These are phyloP conservation scores for Drosophila biarmipes DNA, from an alignment of 1,140 invertebrate species.

Conservation along the genomic window DNA sequence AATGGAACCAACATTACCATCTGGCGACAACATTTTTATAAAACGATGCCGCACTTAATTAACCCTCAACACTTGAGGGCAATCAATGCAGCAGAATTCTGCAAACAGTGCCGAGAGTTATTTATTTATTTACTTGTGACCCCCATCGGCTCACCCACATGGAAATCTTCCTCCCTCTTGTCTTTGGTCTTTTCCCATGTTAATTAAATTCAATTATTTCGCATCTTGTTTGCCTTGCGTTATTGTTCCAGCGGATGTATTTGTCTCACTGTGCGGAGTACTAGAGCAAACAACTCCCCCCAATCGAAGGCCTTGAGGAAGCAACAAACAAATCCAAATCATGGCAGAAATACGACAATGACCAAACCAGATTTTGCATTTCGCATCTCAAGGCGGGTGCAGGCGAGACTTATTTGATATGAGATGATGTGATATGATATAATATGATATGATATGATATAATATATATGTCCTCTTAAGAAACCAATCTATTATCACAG, in stretches of 20 bases:
- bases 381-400: slow-evolving; percentile 2
- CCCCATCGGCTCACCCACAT: slow-evolving; percentile 23
- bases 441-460: too few relatives aligned
- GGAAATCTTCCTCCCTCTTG: slow-evolving; percentile 35
- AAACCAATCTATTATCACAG: too few relatives aligned
- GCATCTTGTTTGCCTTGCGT: slow-evolving; percentile 44
- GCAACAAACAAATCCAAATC: slow-evolving; percentile 2
- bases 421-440: too few relatives aligned
- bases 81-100: slow-evolving; percentile 18
- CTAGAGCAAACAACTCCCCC: neutral
- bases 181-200: slow-evolving; percentile 57
- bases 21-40: neutral
- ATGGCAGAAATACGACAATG: neutral
- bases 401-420: too few relatives aligned
- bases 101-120: slow-evolving; percentile 22
- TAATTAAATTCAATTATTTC: slow-evolving; percentile 71
- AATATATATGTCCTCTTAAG: too few relatives aligned
- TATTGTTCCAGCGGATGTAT: slow-evolving; percentile 15
- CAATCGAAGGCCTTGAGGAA: slow-evolving; percentile 15
- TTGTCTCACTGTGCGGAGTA: slow-evolving; percentile 6
- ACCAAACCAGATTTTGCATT: slow-evolving; percentile 5
- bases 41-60: slow-evolving; percentile 10
- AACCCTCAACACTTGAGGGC: slow-evolving; percentile 1
- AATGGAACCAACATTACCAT: neutral
- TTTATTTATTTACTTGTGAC: slow-evolving; percentile 11